Conservation (phyloP, 2,113 vertebrate genomes). For the Desmodus rotundus region DNA sequence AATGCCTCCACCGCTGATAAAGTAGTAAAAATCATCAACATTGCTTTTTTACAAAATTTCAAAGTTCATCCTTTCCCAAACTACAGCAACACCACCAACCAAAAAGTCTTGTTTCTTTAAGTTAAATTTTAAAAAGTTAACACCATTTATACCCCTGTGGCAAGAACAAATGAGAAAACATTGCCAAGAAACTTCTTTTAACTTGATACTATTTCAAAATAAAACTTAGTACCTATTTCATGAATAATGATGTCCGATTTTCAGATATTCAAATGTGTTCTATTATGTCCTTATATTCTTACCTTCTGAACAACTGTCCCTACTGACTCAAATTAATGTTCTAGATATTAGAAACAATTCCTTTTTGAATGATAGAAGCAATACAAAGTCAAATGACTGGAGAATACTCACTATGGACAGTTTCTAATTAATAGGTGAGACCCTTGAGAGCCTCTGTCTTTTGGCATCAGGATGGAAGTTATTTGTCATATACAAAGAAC, state of each 20-base stretch:
- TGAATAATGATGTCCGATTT: background rate
- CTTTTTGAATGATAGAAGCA: background rate
- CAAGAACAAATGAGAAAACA: background rate
- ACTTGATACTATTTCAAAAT: background rate
- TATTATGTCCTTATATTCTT: background rate
- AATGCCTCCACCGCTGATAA: background rate
- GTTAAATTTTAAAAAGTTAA: background rate
- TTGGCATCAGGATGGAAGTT: background rate
- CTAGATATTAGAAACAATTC: background rate
- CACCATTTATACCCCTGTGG: background rate
- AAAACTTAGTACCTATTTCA: background rate
- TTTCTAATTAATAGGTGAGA: slow-evolving; percentile 19
- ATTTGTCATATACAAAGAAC: background rate
- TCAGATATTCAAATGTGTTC: background rate
- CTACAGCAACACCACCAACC: background rate
- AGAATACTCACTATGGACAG: background rate
- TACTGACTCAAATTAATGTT: background rate
- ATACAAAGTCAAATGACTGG: background rate
- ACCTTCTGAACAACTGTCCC: background rate
- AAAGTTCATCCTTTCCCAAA: background rate
- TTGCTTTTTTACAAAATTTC: background rate
- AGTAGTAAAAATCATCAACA: background rate
- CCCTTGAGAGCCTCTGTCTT: background rate
- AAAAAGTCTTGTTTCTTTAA: background rate
- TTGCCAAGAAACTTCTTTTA: background rate